Evolutionary conservation across 92 coral and sea anemone species (phyloP).

Genomic region (Porites rus): DNA sequence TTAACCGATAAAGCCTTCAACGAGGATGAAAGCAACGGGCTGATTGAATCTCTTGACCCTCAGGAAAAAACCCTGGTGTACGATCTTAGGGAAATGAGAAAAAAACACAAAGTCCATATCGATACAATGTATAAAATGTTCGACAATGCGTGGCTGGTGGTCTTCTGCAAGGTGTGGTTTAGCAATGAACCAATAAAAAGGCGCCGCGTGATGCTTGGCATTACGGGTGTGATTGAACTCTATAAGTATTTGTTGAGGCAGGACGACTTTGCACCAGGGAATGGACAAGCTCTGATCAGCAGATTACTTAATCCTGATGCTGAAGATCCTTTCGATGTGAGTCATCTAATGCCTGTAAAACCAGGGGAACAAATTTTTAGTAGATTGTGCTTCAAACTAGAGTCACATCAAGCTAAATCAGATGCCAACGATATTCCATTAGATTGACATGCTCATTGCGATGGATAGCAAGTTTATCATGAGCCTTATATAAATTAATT

Average conservation of each 20-base stretch:
- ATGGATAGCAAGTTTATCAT: too few relatives aligned
- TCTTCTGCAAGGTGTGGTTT: neutral
- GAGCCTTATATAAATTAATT: too few relatives aligned
- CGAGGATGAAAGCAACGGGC: neutral
- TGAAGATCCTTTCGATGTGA: conserved; percentile 4
- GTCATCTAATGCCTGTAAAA: neutral
- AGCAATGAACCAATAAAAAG: neutral
- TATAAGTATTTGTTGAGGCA: neutral
- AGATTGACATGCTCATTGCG: neutral
- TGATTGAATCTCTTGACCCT: neutral
- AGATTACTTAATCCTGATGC: neutral
- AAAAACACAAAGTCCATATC: neutral
- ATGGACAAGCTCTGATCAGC: neutral
- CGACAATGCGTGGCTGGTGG: neutral
- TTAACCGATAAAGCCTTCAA: neutral
- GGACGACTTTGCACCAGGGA: neutral
- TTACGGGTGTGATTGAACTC: neutral
- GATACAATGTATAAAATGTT: neutral
- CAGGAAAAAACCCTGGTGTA: neutral
- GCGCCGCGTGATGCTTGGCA: neutral
- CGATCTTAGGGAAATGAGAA: neutral
- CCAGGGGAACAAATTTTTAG: neutral
- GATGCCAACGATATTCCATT: neutral
- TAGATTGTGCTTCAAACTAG: neutral
- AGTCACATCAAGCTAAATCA: neutral